Evolutionary conservation across 2,888 invertebrate species (phyloP).

Genomic region (Dicycla oo): DNA sequence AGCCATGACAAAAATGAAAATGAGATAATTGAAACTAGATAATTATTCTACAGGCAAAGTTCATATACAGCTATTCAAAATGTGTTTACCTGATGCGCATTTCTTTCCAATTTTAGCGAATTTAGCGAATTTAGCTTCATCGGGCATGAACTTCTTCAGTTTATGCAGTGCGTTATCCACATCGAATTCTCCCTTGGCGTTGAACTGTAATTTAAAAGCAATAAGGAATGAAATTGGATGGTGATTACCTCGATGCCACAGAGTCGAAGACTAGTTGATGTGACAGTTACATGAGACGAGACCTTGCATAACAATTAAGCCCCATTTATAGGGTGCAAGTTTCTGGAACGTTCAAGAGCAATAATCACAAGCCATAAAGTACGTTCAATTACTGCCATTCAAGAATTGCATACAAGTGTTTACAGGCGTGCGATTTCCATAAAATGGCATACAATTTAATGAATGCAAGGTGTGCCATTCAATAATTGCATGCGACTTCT

Average conservation of each 20-base stretch:
- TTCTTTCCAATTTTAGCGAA: slow-evolving; percentile 43
- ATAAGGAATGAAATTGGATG: background rate
- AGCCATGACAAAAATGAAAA: background rate
- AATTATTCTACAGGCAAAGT: background rate
- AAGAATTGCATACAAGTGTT: too few relatives aligned
- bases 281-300: background rate
- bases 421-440: too few relatives aligned
- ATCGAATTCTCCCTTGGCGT: slow-evolving; percentile 55
- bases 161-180: slow-evolving; percentile 37
- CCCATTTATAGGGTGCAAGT: too few relatives aligned
- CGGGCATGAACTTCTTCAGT: slow-evolving; percentile 43
- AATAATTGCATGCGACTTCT: too few relatives aligned
- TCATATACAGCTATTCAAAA: background rate
- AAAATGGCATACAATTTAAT: too few relatives aligned
- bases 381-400: too few relatives aligned
- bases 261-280: background rate
- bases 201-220: slow-evolving; percentile 54
- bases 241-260: background rate
- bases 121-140: slow-evolving; percentile 39
- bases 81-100: slow-evolving; percentile 56
- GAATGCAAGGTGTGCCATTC: too few relatives aligned
- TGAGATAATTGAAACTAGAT: background rate
- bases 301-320: too few relatives aligned
- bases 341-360: too few relatives aligned
- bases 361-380: too few relatives aligned